These are phyloP conservation scores for Hexactinellida sp. DNA, from an alignment of 37 sponge, comb jelly and placozoan genomes.

Conservation along the genomic window DNA sequence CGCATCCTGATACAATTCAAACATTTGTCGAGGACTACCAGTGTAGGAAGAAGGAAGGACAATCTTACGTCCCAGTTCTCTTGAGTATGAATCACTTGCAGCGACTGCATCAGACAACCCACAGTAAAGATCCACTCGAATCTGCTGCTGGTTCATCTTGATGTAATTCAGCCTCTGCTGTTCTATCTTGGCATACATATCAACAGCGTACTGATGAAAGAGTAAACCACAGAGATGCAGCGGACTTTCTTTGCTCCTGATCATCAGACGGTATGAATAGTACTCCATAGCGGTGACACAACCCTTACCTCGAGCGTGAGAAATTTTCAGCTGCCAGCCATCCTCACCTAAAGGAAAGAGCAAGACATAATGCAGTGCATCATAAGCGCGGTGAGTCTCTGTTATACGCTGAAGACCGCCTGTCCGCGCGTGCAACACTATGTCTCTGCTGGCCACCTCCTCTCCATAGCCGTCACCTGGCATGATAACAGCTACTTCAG, in stretches of 20 bases:
- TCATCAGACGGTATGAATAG: constrained; percentile 6
- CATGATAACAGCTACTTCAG: background rate
- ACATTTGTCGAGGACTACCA: background rate
- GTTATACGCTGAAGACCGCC: background rate
- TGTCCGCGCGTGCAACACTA: background rate
- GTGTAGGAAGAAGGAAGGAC: constrained; percentile 6
- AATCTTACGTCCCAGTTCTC: background rate
- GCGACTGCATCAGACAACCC: constrained; percentile 13
- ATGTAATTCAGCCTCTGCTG: constrained; percentile 6
- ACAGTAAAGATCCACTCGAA: background rate
- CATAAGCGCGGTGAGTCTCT: background rate
- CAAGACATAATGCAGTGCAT: background rate
- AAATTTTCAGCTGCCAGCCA: background rate
- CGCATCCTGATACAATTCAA: constrained; percentile 9
- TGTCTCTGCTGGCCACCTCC: background rate
- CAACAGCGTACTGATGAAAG: background rate
- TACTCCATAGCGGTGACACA: background rate
- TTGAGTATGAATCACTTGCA: background rate
- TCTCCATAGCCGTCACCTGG: constrained; percentile 1
- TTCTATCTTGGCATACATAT: constrained; percentile 9
- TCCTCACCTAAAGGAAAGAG: background rate
- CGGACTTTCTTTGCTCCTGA: background rate
- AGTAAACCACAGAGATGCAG: background rate
- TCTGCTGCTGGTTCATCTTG: background rate
- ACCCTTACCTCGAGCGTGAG: background rate